These are phyloP conservation scores for Prinia subflava DNA, from an alignment of 2,113 vertebrate species.

Conservation along the genomic window DNA sequence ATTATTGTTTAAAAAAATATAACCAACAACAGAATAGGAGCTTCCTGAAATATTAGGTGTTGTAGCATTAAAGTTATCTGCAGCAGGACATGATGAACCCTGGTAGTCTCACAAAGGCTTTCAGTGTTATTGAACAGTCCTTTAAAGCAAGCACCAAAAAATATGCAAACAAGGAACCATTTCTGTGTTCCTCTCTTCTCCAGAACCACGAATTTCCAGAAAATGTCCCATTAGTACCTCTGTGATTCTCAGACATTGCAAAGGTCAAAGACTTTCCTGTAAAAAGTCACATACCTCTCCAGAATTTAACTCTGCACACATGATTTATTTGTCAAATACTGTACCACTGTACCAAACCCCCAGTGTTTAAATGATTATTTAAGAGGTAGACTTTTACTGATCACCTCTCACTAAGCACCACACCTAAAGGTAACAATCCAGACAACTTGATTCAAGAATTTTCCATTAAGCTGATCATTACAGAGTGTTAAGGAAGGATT, in stretches of 20 bases:
- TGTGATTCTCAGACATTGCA: background rate
- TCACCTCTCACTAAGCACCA: background rate
- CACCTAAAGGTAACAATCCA: background rate
- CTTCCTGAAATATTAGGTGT: background rate
- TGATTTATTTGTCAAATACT: background rate
- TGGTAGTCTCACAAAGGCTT: background rate
- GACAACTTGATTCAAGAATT: background rate
- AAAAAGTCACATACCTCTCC: background rate
- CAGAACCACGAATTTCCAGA: background rate
- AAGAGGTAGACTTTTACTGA: background rate
- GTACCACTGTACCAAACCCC: background rate
- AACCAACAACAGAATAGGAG: background rate
- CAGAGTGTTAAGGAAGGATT: background rate
- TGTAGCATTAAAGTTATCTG: background rate
- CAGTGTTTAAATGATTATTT: background rate
- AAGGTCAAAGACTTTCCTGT: background rate
- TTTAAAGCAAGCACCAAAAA: background rate
- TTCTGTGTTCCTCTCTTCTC: background rate
- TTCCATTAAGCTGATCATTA: background rate
- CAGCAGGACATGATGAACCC: background rate
- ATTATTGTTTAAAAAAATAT: background rate
- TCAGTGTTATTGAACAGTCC: background rate
- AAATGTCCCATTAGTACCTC: background rate
- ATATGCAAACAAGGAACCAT: background rate
- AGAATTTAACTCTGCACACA: background rate